A percentile compares a stretch with the other conserved stretches of the same genome.
Evolutionary conservation across 1,140 invertebrate species (phyloP).

Genomic region (Dreissena rostriformis): DNA sequence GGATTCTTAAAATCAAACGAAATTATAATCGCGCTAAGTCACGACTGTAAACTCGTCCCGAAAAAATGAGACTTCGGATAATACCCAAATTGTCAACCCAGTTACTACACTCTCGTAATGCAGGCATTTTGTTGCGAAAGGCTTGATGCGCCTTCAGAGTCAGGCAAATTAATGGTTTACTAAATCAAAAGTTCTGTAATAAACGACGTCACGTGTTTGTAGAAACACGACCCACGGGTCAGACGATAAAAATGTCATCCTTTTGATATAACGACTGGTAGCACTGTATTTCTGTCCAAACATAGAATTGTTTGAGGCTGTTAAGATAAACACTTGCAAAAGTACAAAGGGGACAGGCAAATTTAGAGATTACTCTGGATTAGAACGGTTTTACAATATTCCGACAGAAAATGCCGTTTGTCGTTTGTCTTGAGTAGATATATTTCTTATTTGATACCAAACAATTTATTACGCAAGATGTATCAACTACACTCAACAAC

Average conservation of each 20-base stretch:
- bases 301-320: conserved; percentile 50
- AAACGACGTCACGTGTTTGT: conserved; percentile 58
- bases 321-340: conserved; percentile 46
- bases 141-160: conserved; percentile 35
- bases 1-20: neutral
- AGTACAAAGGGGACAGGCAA: conserved; percentile 49
- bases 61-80: neutral
- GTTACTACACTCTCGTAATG: conserved; percentile 10
- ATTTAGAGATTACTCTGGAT: conserved; percentile 52
- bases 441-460: no score
- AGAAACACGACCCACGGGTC: conserved; percentile 55
- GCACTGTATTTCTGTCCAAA: conserved; percentile 37
- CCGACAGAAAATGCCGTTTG: neutral
- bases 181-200: conserved; percentile 50
- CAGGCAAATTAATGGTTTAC: conserved; percentile 39
- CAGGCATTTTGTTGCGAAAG: conserved; percentile 39
- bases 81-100: neutral
- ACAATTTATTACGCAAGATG: no score
- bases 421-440: conserved; percentile 38
- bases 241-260: conserved; percentile 55
- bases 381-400: conserved; percentile 28
- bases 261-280: conserved; percentile 56
- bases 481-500: no score
- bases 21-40: neutral
- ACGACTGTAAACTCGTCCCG: neutral